phyloP scores from a whole-genome alignment of 2,797 vertebrate genomes.

The Ispidina picta region DNA sequence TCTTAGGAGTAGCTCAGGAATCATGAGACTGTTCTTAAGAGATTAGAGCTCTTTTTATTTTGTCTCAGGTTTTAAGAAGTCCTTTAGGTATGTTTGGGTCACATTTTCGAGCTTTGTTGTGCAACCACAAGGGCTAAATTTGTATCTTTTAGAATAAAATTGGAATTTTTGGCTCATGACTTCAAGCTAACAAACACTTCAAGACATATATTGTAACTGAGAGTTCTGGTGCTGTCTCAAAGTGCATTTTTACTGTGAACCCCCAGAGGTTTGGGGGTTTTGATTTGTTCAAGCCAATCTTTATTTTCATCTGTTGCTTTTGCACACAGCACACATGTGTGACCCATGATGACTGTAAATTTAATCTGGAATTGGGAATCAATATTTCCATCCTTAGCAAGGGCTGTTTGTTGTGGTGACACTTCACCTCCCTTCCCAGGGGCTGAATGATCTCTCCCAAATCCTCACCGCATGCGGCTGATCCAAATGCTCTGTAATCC shows the following conservation, averaged over 20 bases:
- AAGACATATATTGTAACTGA: neutral
- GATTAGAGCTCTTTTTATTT: neutral
- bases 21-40: neutral
- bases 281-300: neutral
- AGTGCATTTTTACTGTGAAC: neutral
- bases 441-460: neutral
- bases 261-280: neutral
- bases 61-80: neutral
- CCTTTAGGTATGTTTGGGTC: neutral
- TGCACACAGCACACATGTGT: neutral
- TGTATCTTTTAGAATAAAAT: neutral
- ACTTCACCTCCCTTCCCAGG: neutral
- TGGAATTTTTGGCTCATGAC: neutral
- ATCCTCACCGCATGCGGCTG: neutral
- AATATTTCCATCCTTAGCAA: neutral
- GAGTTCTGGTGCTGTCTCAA: neutral
- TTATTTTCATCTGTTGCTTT: neutral
- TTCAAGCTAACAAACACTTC: neutral
- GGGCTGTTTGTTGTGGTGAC: neutral
- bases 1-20: neutral
- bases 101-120: neutral
- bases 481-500: conserved; percentile 4
- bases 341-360: neutral
- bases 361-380: neutral
- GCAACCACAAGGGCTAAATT: neutral